Base-by-base conservation (phyloP, 2,113 vertebrate species). In the Aythya baeri region DNA sequence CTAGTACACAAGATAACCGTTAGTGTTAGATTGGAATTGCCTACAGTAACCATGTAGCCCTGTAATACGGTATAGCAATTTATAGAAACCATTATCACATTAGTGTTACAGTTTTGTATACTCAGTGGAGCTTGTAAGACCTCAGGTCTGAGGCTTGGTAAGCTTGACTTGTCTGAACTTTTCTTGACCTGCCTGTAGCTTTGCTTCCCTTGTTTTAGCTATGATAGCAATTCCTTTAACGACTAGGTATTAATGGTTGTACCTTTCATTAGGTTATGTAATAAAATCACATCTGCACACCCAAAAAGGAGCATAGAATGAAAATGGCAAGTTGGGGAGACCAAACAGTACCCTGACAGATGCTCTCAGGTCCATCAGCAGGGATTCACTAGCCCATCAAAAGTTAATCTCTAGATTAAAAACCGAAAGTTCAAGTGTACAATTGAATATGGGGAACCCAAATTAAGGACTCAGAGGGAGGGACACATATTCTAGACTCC, bases 321-420 rank as follows among this genome's bases (percentile, higher is more conserved):
- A 75, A 15, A 57, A 15, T 23, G 21, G 12, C 36, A 36, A 8
- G 6, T 52, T 5, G 3, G 10, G 2, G 1, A 54, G 8, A 16
- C 7, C 17, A 65, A 41, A 27, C 8, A 41, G 25, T 63, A 27
- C 36, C 13, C 9, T 67, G 11, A 22, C 71, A 43, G 32, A 34
- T 72, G 13, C 22, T 63, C 15, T 27, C 29, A 72, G 12, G 3
- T 23, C 25, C 13, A 41, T 31, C 0, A 0, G 3, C 9, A 22
- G 13, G 25, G 15, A 66, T 11, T 11, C 41, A 71, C 41, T 13
- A 57, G 11, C 15, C 7, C 44, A 55, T 16, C 31, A 61, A 83
- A 86, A 86, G 2, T 7, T 46, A 21, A 11, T n/a, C 9, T 52
- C 32, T 66, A 13, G 25, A 46, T 46, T 46, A 46, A 46, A 79